A percentile compares a stretch with the other conserved stretches of the same genome.
Conservation (phyloP, 2,888 invertebrate species). For the Napeogenes inachia region DNA sequence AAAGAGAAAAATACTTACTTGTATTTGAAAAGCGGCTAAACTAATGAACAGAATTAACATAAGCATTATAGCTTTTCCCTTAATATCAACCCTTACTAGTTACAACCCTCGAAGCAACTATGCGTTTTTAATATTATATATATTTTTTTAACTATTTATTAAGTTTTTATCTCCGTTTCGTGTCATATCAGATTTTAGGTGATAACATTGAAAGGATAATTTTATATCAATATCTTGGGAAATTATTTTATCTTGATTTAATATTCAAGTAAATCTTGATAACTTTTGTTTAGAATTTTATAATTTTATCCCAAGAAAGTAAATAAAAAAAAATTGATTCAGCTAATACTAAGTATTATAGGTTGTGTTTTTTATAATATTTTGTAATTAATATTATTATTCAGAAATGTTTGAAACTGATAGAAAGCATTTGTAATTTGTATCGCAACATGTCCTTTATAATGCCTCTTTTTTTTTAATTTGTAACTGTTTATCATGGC, state of each 20-base stretch:
- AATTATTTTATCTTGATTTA: background rate
- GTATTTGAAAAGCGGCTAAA: conserved; percentile 16
- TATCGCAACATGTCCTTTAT: background rate
- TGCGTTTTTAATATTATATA: background rate
- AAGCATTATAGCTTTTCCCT: conserved; percentile 9
- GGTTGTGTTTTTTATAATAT: no score
- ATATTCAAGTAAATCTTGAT: background rate
- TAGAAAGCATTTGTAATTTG: background rate
- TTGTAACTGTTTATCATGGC: background rate
- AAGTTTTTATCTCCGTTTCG: conserved; percentile 23
- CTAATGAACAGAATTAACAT: conserved; percentile 7
- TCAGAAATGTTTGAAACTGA: background rate
- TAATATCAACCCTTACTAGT: background rate
- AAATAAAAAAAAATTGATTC: background rate
- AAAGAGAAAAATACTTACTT: conserved; percentile 9
- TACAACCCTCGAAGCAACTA: background rate
- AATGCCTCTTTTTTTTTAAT: background rate
- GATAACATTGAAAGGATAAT: background rate
- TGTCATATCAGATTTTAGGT: conserved; percentile 26
- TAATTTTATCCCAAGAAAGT: no score
- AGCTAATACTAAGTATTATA: no score
- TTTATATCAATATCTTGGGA: background rate
- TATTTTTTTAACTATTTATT: conserved; percentile 18
- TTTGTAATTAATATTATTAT: background rate
- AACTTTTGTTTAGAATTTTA: no score